Evolutionary conservation across 2,888 invertebrate species (phyloP), one percentile per base, ranked within the genome.

Genomic region (Ephialtes manifestator): DNA sequence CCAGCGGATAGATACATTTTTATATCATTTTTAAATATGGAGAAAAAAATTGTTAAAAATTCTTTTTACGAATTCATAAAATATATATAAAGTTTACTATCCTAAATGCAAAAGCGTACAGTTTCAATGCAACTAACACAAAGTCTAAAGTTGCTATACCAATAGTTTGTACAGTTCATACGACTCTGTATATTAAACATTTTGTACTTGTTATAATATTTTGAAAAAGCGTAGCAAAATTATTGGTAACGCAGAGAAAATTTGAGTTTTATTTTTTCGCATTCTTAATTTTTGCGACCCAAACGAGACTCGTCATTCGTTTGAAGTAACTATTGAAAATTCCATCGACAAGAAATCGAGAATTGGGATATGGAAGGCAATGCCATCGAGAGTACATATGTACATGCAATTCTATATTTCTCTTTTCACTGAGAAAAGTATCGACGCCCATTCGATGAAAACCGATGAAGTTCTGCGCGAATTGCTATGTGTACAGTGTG

Each of bases 371-470:
- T 11, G 13, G 43, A 43, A 63, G 18, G 43, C 43, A 43, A 67
- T 20, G 20, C 8, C n/a, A 5, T 35, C 15, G 4, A 11, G 24
- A 71, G 20, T 5, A 20, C 13, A 8, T 2, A n/a, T 58, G 7
- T 39, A 60, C 10, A 46, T n/a, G 46, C 13, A 20, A 65, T 48
- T 35, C 58, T 39, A n/a, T 28, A 51, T 55, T 4, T 28, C 39
- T 77, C 78, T 67, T 60, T 78, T 67, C 20, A 39, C 20, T 46
- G 72, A 65, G 63, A 76, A 77, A 71, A 60, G 35, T 55, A 82
- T 72, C 71, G 65, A 67, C 55, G 60, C 39, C 46, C 35, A 35
- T 82, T 24, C 43, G 63, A 43, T 74, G 65, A 80, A 86, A 82
- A 75, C 63, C 60, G 63, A 68, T 71, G 58, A 39, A 11, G 43